Evolutionary conservation across 30 jellyfish, hydroid and myxozoan genomes (phyloP).

Genomic region (Euphysa ruthae): DNA sequence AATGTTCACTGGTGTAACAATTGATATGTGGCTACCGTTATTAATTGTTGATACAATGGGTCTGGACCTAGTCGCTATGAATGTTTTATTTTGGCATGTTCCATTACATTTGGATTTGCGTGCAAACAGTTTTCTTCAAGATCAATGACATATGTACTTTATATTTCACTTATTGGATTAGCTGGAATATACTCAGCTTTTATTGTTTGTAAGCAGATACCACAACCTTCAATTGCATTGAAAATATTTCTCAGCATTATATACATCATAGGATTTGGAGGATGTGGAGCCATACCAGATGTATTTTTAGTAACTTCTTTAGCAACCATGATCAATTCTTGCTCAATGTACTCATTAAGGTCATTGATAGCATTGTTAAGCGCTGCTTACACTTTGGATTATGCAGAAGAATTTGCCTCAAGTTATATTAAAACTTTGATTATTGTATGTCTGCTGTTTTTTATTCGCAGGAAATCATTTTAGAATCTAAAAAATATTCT

Average conservation of each 20-base stretch:
- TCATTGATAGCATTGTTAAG: constrained; percentile 2
- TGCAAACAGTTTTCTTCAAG: too few species aligned
- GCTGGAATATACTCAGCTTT: neutral
- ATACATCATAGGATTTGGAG: constrained; percentile 7
- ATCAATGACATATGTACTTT: too few species aligned
- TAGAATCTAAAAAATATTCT: too few species aligned
- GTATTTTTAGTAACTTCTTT: neutral
- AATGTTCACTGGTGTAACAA: neutral
- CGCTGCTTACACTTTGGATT: constrained; percentile 4
- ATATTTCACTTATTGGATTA: neutral
- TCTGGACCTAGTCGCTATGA: too few species aligned
- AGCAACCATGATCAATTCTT: constrained; percentile 20
- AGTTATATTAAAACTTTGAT: too few species aligned
- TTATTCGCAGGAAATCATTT: too few species aligned
- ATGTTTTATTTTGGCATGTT: too few species aligned
- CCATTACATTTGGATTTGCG: too few species aligned
- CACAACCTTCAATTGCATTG: too few species aligned
- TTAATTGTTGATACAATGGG: constrained; percentile 1
- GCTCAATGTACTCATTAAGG: neutral
- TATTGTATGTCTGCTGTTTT: too few species aligned
- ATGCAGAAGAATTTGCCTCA: neutral
- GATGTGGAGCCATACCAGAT: constrained; percentile 1
- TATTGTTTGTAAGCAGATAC: too few species aligned
- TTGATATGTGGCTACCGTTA: constrained; percentile 5
- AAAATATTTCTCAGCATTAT: neutral